phyloP scores from a whole-genome alignment of 2,888 invertebrate species.

The Mythimna pallens region DNA sequence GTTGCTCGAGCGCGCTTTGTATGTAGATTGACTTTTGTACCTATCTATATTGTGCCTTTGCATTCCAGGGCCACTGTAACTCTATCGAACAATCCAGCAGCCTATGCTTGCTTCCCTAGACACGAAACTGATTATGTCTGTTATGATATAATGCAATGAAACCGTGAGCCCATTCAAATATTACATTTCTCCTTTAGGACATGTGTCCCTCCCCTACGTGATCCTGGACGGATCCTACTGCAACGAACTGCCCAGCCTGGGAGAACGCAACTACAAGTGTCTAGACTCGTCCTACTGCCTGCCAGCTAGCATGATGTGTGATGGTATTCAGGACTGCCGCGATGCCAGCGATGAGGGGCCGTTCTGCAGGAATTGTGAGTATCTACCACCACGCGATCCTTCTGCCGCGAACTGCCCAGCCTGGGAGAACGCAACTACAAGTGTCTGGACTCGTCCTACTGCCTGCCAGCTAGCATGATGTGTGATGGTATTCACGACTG shows the following conservation, averaged over 20 bases:
- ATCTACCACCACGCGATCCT: too few relatives aligned
- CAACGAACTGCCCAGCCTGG: conserved; percentile 51
- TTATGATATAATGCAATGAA: too few relatives aligned
- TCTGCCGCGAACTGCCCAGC: background rate
- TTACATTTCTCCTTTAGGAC: conserved; percentile 66
- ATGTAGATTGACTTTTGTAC: too few relatives aligned
- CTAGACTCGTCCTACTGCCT: conserved; percentile 90
- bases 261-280: conserved; percentile 72
- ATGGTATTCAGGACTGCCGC: conserved; percentile 92
- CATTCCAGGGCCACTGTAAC: too few relatives aligned
- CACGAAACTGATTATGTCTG: too few relatives aligned
- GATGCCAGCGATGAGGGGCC: conserved; percentile 94
- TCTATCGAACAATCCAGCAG: too few relatives aligned
- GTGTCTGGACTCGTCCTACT: conserved; percentile 77
- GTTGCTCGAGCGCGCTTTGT: too few relatives aligned
- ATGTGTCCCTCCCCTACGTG: conserved; percentile 65
- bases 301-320: conserved; percentile 91
- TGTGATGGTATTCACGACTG: conserved; percentile 94
- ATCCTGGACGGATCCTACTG: conserved; percentile 70
- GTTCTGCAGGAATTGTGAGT: conserved; percentile 75
- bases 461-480: conserved; percentile 91
- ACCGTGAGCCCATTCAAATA: background rate
- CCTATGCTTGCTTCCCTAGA: too few relatives aligned
- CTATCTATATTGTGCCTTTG: too few relatives aligned
- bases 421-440: background rate